phyloP scores from a whole-genome alignment of 2,888 invertebrate genomes.

The Drosophila melanocephala region DNA sequence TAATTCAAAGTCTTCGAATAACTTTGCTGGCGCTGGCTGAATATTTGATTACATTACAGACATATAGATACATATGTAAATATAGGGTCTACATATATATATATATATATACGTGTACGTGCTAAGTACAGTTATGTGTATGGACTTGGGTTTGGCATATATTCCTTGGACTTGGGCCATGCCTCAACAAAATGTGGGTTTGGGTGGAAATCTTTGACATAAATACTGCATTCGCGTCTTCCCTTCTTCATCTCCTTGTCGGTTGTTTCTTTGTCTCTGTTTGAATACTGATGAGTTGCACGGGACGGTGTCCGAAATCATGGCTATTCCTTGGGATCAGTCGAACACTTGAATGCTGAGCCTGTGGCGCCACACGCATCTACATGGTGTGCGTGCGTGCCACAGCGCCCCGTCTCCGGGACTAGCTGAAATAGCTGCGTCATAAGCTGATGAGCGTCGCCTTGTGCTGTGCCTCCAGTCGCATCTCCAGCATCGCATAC shows the following conservation, averaged over 20 bases:
- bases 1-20: slow-evolving; percentile 52
- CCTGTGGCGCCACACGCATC: slow-evolving; percentile 13
- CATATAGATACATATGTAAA: slow-evolving; percentile 1
- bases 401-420: slow-evolving; percentile 74
- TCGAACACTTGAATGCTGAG: slow-evolving; percentile 3
- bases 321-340: slow-evolving; percentile 15
- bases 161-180: slow-evolving; percentile 23
- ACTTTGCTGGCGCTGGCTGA: slow-evolving; percentile 73
- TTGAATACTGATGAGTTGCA: slow-evolving; percentile 30
- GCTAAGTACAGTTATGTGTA: slow-evolving; percentile 39
- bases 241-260: background rate
- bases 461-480: slow-evolving; percentile 85
- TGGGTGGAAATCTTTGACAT: slow-evolving; percentile 25
- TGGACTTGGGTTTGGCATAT: slow-evolving; percentile 43
- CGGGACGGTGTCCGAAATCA: slow-evolving; percentile 1
- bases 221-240: slow-evolving; percentile 26
- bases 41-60: slow-evolving; percentile 14
- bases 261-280: background rate
- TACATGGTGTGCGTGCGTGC: slow-evolving; percentile 84
- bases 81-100: slow-evolving; percentile 1
- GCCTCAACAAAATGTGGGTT: background rate
- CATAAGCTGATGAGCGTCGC: slow-evolving; percentile 83
- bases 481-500: slow-evolving; percentile 84
- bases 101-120: slow-evolving; percentile 9
- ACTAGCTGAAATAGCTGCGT: slow-evolving; percentile 85